Base-by-base conservation (phyloP, 1,140 invertebrate genomes). In the Temnothorax longispinosus region DNA sequence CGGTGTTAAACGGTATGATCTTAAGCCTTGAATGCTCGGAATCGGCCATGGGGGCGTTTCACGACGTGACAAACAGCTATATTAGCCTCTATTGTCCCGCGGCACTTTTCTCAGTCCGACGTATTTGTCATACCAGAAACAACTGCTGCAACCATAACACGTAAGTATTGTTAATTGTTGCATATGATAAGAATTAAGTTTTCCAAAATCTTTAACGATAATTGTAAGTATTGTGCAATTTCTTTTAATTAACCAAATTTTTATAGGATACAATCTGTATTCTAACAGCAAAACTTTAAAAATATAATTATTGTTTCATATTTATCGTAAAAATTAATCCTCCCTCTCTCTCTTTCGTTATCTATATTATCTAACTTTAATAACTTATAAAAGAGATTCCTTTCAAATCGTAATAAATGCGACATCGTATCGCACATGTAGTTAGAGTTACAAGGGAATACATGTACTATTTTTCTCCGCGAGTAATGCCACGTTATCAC, bases 1-100 rank as follows among this genome's bases (percentile, higher is more conserved):
- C 82, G 67, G 88, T 88, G 89, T 92, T 93, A 93, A 93, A 93
- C 93, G 92, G 88, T 90, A 89, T 82, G 88, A 93, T 93, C 92
- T 93, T 93, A 93, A 93, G 93, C 93, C 91, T 77, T 90, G 72
- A 89, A 89, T 88, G 62, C 90, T 72, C 69, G 11, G 78, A 67
- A 77, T 84, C 85, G 65, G 18, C 21, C 32, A 72, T 74, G 69
- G 69, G 86, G 77, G 80, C 69, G 89, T 85, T 85, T 54, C 81
- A 44, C 58, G 69, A 85, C 56, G 65, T 50, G 81, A 77, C 74
- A 81, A 91, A 91, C 89, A 91, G 72, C 86, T 91, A 84, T 86
- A 88, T 91, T 91, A 90, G 80, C 15, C 52, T 15, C n/a, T 44
- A 74, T 84, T 84, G 80, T 84, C 35, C 69, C 54, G 69, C 44